Evolutionary conservation across 30 jellyfish, hydroid and myxozoan genomes (phyloP).

Genomic region (Calvadosia cruxmelitensis): DNA sequence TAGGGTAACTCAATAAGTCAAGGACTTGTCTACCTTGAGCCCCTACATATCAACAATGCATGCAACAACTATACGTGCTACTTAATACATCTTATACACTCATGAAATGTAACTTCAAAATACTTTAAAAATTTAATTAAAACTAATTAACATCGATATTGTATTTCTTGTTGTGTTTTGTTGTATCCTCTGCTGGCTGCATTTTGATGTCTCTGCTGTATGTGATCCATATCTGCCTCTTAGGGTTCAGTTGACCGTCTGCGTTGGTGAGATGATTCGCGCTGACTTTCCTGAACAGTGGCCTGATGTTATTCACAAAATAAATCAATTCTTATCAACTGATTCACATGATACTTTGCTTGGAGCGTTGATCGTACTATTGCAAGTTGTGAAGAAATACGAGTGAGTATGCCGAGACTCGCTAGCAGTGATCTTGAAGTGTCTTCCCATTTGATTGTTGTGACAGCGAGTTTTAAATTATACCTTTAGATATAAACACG

Average conservation of each 20-base stretch:
- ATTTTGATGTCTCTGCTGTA: too few species aligned
- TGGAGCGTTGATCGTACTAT: constrained; percentile 72
- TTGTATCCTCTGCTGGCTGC: neutral
- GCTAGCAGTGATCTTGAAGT: neutral
- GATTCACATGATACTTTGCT: constrained; percentile 65
- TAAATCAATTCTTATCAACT: constrained; percentile 63
- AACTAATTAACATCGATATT: too few species aligned
- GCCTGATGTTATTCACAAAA: constrained; percentile 62
- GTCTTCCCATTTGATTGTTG: neutral
- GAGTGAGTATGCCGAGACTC: constrained; percentile 39
- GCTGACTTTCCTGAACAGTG: constrained; percentile 90
- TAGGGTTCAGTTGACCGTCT: constrained; percentile 89
- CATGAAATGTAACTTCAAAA: too few species aligned
- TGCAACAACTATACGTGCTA: too few species aligned
- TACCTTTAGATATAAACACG: constrained; percentile 45
- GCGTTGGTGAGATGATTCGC: constrained; percentile 66
- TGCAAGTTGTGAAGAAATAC: constrained; percentile 80
- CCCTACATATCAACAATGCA: too few species aligned
- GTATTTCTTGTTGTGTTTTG: neutral
- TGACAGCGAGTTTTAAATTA: neutral
- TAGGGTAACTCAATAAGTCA: too few species aligned
- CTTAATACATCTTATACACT: too few species aligned
- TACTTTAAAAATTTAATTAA: too few species aligned
- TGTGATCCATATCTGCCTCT: neutral
- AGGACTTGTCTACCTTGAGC: too few species aligned